Percentiles rank a stretch among this genome's conserved stretches.
These are phyloP conservation scores for Holothuria scabra DNA, from an alignment of 53 echinoderm and acorn worm genomes.

Conservation along the genomic window DNA sequence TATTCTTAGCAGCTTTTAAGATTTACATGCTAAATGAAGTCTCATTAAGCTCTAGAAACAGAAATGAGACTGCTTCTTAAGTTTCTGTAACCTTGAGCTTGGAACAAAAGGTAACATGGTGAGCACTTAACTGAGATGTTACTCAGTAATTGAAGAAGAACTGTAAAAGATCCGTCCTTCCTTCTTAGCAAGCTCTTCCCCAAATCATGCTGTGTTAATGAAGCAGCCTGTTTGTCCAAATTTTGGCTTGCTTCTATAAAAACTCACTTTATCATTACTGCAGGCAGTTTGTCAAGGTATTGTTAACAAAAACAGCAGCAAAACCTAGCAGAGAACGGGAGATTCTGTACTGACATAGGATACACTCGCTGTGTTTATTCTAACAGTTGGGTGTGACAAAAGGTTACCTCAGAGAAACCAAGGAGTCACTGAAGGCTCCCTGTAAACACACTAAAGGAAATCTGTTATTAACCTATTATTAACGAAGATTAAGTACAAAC, in stretches of 20 bases:
- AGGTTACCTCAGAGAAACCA: not conserved
- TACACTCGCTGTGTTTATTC: not conserved
- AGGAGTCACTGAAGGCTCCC: too few species aligned
- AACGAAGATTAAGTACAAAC: too few species aligned
- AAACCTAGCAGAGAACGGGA: too few species aligned
- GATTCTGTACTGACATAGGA: too few species aligned
- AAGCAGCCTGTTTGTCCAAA: conserved; percentile 8
- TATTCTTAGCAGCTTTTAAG: conserved; percentile 18
- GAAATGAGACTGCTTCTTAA: too few species aligned
- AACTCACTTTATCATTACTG: too few species aligned
- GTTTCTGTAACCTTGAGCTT: conserved; percentile 14
- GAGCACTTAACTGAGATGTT: conserved; percentile 16
- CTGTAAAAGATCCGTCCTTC: not conserved
- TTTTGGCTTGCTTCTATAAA: too few species aligned
- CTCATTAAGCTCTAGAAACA: not conserved
- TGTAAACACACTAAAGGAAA: too few species aligned
- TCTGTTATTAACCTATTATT: too few species aligned
- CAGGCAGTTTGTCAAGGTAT: too few species aligned
- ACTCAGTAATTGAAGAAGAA: conserved; percentile 10
- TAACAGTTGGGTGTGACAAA: conserved; percentile 20
- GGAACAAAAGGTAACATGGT: conserved; percentile 2
- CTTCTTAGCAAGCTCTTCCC: conserved; percentile 6
- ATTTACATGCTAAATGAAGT: conserved; percentile 40
- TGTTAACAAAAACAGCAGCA: too few species aligned
- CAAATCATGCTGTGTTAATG: conserved; percentile 42